A percentile compares a stretch with the other conserved stretches of the same genome.
These are phyloP conservation scores for Drosophila subobscura DNA, from an alignment of 1,140 invertebrate genomes.

Conservation along the genomic window DNA sequence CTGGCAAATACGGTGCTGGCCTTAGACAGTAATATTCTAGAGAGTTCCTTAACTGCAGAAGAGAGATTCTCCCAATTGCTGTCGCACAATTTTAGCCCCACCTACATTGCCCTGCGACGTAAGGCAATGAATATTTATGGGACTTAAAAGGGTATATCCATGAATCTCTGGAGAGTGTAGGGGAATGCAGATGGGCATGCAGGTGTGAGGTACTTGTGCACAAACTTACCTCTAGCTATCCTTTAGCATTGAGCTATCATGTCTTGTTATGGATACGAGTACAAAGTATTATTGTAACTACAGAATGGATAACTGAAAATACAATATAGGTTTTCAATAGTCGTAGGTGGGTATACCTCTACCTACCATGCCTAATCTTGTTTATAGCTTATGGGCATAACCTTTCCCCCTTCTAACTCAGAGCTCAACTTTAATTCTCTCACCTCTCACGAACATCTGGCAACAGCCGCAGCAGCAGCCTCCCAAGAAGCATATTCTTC, in stretches of 20 bases:
- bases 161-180: background rate
- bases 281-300: too few species aligned
- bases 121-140: slow-evolving; percentile 52
- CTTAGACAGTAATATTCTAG: slow-evolving; percentile 53
- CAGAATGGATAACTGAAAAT: too few species aligned
- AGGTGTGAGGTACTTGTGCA: slow-evolving; percentile 8
- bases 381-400: slow-evolving; percentile 9
- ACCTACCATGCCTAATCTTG: slow-evolving; percentile 12
- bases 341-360: background rate
- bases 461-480: slow-evolving; percentile 1
- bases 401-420: background rate
- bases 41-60: slow-evolving; percentile 51
- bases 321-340: too few species aligned
- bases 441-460: background rate
- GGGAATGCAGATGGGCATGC: background rate
- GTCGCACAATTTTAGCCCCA: slow-evolving; percentile 26
- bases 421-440: slow-evolving; percentile 6
- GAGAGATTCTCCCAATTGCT: slow-evolving; percentile 22
- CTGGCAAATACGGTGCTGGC: slow-evolving; percentile 32
- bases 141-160: slow-evolving; percentile 23
- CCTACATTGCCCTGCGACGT: slow-evolving; percentile 3
- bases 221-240: too few species aligned
- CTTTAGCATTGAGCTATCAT: too few species aligned
- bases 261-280: too few species aligned
- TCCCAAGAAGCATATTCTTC: slow-evolving; percentile 44